A percentile compares a stretch with the other conserved stretches of the same genome.
phyloP scores from a whole-genome alignment of 2,797 vertebrate species.

The Numenius phaeopus region DNA sequence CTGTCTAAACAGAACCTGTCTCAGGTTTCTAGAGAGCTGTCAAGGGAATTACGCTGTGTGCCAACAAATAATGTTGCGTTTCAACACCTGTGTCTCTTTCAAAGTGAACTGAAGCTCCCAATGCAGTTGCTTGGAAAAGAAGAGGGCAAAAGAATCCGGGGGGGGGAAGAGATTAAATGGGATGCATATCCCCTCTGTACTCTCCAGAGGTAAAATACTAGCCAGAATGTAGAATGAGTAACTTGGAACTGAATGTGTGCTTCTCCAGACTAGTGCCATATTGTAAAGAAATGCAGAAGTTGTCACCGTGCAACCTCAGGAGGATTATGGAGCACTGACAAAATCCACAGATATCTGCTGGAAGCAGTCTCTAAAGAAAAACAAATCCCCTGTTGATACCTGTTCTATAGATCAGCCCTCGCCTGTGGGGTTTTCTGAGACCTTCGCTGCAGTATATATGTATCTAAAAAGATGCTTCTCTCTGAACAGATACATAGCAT shows the following conservation, averaged over 20 bases:
- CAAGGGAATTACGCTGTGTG: background rate
- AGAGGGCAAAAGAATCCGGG: background rate
- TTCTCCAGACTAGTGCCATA: background rate
- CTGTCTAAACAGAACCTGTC: background rate
- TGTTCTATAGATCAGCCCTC: background rate
- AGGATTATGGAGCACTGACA: background rate
- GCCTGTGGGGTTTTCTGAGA: background rate
- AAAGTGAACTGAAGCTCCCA: background rate
- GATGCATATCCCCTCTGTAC: background rate
- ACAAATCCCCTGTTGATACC: background rate
- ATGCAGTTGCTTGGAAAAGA: background rate
- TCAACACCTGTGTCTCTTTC: background rate
- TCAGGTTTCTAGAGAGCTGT: background rate
- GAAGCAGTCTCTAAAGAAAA: background rate
- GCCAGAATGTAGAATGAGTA: background rate
- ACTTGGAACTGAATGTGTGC: background rate
- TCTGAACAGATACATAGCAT: slow-evolving; percentile 87
- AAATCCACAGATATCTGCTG: background rate
- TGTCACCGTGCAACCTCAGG: background rate
- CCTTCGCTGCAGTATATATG: background rate
- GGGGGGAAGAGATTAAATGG: background rate
- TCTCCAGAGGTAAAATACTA: background rate
- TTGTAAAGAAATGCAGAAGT: background rate
- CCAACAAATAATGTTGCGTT: background rate
- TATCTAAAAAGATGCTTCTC: background rate